phyloP scores from a whole-genome alignment of 2,888 invertebrate genomes.

The Cosmorhoe ocellata region DNA sequence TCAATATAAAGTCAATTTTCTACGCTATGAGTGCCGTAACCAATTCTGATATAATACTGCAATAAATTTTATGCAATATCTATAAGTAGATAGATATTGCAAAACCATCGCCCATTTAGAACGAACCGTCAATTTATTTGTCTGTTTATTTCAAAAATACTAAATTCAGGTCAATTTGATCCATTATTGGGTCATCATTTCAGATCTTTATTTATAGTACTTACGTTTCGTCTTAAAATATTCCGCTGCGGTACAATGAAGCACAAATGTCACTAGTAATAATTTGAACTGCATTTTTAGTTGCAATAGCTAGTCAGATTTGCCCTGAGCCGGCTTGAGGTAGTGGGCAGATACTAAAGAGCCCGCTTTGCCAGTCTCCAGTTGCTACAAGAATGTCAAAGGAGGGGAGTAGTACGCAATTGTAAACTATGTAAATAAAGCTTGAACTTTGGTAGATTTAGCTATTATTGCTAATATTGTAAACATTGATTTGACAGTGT shows the following conservation, averaged over 20 bases:
- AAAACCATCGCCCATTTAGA: background rate
- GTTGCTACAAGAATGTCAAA: conserved; percentile 48
- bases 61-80: conserved; percentile 13
- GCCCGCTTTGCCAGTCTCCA: conserved; percentile 50
- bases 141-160: conserved; percentile 38
- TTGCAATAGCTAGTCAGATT: conserved; percentile 41
- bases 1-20: background rate
- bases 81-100: background rate
- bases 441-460: conserved; percentile 63
- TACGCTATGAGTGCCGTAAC: conserved; percentile 2
- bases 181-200: conserved; percentile 15
- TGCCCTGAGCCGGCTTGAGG: conserved; percentile 63
- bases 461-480: conserved; percentile 53
- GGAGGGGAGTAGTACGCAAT: conserved; percentile 75
- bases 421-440: conserved; percentile 74
- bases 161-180: conserved; percentile 21
- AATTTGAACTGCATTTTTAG: conserved; percentile 68
- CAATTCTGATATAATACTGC: conserved; percentile 18
- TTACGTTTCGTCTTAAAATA: conserved; percentile 76
- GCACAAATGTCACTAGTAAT: conserved; percentile 67
- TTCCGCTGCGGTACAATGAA: conserved; percentile 60
- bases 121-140: background rate
- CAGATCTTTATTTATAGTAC: conserved; percentile 40
- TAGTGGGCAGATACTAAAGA: conserved; percentile 64
- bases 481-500: conserved; percentile 31